Evolutionary conservation across 2,888 invertebrate genomes (phyloP).

Genomic region (Melanostoma mellinum): DNA sequence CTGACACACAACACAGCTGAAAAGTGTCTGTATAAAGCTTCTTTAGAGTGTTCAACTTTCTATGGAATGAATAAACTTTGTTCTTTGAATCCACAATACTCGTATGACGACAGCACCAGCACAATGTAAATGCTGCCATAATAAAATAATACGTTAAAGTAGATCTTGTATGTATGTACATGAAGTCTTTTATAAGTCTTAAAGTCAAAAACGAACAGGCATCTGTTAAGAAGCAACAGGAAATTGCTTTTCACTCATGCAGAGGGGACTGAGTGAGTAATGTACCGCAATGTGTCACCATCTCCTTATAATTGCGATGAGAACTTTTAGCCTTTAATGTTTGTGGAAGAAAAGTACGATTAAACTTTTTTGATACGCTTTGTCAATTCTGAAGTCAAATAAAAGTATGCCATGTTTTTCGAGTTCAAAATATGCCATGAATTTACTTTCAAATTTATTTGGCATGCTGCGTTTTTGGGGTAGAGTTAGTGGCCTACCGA

Average conservation of each 20-base stretch:
- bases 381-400: constrained; percentile 18
- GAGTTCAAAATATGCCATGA: too few relatives aligned
- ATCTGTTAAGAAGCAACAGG: constrained; percentile 24
- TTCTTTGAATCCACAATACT: not conserved
- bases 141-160: not conserved
- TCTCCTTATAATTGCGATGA: constrained; percentile 1
- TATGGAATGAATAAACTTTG: constrained; percentile 19
- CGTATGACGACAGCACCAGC: not conserved
- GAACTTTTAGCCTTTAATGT: not conserved
- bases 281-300: constrained; percentile 17
- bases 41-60: constrained; percentile 22
- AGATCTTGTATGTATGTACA: not conserved
- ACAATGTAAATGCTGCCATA: constrained; percentile 12
- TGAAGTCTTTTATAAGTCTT: not conserved
- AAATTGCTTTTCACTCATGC: constrained; percentile 37
- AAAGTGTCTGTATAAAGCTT: not conserved
- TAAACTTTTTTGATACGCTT: constrained; percentile 33
- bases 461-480: too few relatives aligned
- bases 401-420: not conserved
- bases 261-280: constrained; percentile 17
- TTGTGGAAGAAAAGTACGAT: constrained; percentile 11
- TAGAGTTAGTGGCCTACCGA: too few relatives aligned
- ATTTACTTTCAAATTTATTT: too few relatives aligned
- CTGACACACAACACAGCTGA: constrained; percentile 17
- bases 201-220: constrained; percentile 27